These are phyloP conservation scores for Vicugna pacos DNA, from an alignment of 2,113 vertebrate genomes.

Conservation along the genomic window DNA sequence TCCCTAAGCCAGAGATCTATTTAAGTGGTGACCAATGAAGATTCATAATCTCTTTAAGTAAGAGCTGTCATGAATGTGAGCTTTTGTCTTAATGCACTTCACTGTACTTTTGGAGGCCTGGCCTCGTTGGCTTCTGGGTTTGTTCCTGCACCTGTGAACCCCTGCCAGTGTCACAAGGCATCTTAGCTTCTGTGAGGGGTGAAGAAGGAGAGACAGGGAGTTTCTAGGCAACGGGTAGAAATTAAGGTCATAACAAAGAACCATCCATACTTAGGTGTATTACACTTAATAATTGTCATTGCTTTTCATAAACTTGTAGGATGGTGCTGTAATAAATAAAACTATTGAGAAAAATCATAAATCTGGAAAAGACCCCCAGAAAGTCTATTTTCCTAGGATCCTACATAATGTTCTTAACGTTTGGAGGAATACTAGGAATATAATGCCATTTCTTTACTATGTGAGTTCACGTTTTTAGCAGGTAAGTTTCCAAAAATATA, in stretches of 20 bases:
- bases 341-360: not conserved
- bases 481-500: not conserved
- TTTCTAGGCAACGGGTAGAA: not conserved
- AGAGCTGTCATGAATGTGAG: not conserved
- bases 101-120: not conserved
- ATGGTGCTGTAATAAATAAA: not conserved
- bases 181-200: not conserved
- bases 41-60: not conserved
- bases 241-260: not conserved
- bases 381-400: not conserved
- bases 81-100: not conserved
- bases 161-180: not conserved
- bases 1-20: slow-evolving; percentile 49
- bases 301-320: not conserved
- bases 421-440: not conserved
- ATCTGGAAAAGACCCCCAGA: not conserved
- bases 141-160: not conserved
- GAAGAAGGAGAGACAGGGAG: not conserved
- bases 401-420: not conserved
- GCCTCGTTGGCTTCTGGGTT: not conserved
- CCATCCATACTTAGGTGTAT: not conserved
- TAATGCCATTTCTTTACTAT: not conserved
- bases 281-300: not conserved
- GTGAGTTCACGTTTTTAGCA: not conserved
- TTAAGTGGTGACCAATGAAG: not conserved